Conservation (phyloP, 1,140 invertebrate genomes). For the Harpegnathos saltator region DNA sequence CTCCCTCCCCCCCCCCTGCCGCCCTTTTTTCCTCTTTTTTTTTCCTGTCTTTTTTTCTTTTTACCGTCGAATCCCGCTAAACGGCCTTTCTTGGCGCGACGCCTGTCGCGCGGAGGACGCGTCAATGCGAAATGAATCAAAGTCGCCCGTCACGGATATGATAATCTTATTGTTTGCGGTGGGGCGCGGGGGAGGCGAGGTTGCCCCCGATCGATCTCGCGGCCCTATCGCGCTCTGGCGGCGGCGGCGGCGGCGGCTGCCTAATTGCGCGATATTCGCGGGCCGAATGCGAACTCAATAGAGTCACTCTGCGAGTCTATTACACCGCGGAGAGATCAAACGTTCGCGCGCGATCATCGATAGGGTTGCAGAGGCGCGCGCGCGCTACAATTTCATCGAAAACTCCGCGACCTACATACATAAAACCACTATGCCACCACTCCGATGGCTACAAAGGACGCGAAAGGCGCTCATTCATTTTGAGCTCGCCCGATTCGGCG, state of each 20-base stretch:
- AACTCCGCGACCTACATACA: slow-evolving; percentile 62
- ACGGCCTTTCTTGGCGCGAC: not conserved
- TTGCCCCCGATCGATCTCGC: slow-evolving; percentile 27
- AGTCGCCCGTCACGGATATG: slow-evolving; percentile 38
- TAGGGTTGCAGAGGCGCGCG: slow-evolving; percentile 33
- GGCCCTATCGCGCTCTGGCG: slow-evolving; percentile 23
- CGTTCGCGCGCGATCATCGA: slow-evolving; percentile 39
- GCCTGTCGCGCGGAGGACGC: too few species aligned
- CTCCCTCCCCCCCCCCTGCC: too few species aligned
- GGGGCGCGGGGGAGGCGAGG: not conserved
- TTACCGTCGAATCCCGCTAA: not conserved
- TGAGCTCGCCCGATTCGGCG: slow-evolving; percentile 37
- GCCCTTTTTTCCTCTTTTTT: too few species aligned
- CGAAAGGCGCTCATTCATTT: slow-evolving; percentile 56
- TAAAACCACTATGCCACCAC: slow-evolving; percentile 61
- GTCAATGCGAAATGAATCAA: too few species aligned
- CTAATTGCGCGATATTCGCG: slow-evolving; percentile 52
- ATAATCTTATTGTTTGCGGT: slow-evolving; percentile 39
- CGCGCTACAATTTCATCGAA: slow-evolving; percentile 59
- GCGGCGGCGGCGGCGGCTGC: slow-evolving; percentile 24
- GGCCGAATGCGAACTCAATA: slow-evolving; percentile 50
- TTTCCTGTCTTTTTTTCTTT: not conserved
- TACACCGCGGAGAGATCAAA: slow-evolving; percentile 56
- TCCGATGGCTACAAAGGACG: slow-evolving; percentile 48
- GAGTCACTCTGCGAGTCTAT: slow-evolving; percentile 60